phyloP scores from a whole-genome alignment of 2,888 invertebrate genomes.

The Ectemnius lituratus region DNA sequence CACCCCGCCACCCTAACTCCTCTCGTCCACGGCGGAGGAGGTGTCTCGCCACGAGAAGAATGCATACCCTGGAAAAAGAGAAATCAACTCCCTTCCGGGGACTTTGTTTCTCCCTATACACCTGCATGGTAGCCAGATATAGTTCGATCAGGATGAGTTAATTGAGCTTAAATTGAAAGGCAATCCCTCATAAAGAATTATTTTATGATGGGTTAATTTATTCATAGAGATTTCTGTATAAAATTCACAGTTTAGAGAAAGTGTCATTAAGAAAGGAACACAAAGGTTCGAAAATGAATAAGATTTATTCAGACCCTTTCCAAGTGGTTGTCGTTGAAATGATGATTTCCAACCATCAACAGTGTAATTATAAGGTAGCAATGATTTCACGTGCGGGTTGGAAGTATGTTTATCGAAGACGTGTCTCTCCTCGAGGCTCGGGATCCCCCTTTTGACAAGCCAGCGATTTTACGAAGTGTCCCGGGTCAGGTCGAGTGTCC shows the following conservation, averaged over 20 bases:
- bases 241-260: too few species aligned
- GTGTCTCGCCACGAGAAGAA: constrained; percentile 35
- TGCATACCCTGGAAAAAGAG: constrained; percentile 27
- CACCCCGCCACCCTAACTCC: constrained; percentile 26
- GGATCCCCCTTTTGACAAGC: constrained; percentile 48
- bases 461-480: constrained; percentile 57
- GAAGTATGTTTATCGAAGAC: not conserved
- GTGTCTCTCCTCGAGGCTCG: constrained; percentile 33
- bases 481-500: constrained; percentile 23
- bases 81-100: constrained; percentile 12
- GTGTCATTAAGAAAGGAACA: not conserved
- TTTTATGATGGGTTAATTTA: too few species aligned
- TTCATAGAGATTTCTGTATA: too few species aligned
- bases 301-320: too few species aligned
- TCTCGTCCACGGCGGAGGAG: constrained; percentile 23
- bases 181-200: too few species aligned
- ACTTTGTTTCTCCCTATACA: too few species aligned
- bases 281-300: not conserved
- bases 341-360: too few species aligned
- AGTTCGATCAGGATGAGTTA: too few species aligned
- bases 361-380: too few species aligned
- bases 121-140: too few species aligned
- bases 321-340: too few species aligned
- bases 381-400: not conserved
- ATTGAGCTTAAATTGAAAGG: too few species aligned